Percentiles rank a stretch among this genome's conserved stretches.
These are phyloP conservation scores for Paratilapia polleni DNA, from an alignment of 2,113 vertebrate species.

Conservation along the genomic window DNA sequence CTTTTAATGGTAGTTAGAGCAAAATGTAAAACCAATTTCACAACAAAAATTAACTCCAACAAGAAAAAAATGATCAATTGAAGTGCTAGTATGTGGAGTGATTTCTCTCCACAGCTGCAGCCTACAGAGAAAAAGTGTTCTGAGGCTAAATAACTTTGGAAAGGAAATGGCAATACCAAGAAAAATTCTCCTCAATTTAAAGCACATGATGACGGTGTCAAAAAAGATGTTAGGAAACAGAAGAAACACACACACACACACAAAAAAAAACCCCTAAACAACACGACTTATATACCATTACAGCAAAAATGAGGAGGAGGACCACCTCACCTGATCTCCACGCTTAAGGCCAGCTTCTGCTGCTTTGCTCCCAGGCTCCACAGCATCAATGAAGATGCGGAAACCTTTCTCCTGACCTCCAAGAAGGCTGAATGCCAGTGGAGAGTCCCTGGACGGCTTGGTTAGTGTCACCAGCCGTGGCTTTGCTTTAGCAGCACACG, in stretches of 20 bases:
- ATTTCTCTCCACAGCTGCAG: not conserved
- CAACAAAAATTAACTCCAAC: constrained; percentile 27
- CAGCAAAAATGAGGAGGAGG: not conserved
- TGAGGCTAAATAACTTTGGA: not conserved
- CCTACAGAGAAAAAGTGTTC: not conserved
- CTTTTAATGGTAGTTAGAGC: constrained; percentile 48
- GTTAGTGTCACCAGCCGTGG: constrained; percentile 93
- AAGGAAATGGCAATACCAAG: not conserved
- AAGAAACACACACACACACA: not conserved
- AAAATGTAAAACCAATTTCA: constrained; percentile 47
- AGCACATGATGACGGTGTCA: not conserved
- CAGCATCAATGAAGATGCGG: constrained; percentile 95
- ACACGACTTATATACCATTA: not conserved
- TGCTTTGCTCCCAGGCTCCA: constrained; percentile 93
- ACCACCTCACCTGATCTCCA: constrained; percentile 90
- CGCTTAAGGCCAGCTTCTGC: constrained; percentile 94
- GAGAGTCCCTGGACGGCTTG: constrained; percentile 93
- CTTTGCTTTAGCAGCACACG: constrained; percentile 98
- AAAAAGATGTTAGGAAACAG: not conserved
- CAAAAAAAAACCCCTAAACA: not conserved
- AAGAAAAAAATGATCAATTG: not conserved
- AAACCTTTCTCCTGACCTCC: constrained; percentile 97
- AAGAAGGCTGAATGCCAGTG: constrained; percentile 92
- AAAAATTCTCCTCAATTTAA: not conserved
- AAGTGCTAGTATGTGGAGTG: not conserved